phyloP scores from a whole-genome alignment of 2,797 vertebrate species.

The Gallirallus australis region DNA sequence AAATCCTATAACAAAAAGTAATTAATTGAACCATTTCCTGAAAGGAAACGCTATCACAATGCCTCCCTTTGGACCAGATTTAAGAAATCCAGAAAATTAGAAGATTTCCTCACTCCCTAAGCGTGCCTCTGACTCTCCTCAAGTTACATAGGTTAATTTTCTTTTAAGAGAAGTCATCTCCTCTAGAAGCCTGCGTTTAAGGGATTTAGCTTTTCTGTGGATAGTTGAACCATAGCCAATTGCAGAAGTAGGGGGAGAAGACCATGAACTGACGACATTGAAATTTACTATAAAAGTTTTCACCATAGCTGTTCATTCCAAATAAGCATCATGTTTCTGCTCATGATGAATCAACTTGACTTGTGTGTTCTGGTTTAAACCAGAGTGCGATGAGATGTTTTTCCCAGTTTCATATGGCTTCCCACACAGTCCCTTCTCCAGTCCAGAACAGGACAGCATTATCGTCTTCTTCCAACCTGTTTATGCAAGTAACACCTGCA shows the following conservation, averaged over 20 bases:
- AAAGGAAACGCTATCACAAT: conserved; percentile 28
- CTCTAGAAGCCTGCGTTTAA: conserved; percentile 49
- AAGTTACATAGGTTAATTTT: conserved; percentile 27
- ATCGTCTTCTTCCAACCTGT: neutral
- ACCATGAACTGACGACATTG: neutral
- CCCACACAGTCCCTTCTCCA: neutral
- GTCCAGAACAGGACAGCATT: neutral
- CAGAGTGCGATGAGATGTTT: neutral
- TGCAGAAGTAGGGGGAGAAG: neutral
- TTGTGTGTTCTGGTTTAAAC: neutral
- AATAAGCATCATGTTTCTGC: neutral
- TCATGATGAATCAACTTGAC: neutral
- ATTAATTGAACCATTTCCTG: conserved; percentile 53
- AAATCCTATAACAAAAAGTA: conserved; percentile 20
- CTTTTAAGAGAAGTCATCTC: conserved; percentile 23
- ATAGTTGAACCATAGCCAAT: neutral
- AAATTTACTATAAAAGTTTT: neutral
- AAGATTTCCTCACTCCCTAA: conserved; percentile 24
- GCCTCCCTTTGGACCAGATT: conserved; percentile 17
- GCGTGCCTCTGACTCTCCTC: neutral
- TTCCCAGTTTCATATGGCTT: neutral
- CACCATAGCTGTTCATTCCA: neutral
- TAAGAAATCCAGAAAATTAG: conserved; percentile 46
- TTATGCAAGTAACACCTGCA: neutral
- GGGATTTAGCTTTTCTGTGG: conserved; percentile 35